A percentile compares a stretch with the other conserved stretches of the same genome.
These are phyloP conservation scores for Apantesis nais DNA, from an alignment of 2,888 invertebrate species.

Conservation along the genomic window DNA sequence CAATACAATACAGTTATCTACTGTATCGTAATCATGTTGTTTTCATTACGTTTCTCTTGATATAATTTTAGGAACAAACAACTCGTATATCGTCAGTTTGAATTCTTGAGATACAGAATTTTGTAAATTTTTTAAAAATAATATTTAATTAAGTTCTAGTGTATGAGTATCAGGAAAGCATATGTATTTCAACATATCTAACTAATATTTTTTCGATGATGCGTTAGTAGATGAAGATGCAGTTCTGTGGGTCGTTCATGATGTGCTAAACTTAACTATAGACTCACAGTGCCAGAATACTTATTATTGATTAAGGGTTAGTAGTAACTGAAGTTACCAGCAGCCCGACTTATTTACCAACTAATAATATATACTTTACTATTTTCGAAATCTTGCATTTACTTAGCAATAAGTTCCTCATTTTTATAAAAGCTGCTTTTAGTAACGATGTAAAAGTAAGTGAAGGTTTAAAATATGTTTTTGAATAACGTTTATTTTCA, in stretches of 20 bases:
- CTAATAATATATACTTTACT: not conserved
- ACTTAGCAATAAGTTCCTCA: not conserved
- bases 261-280: not conserved
- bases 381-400: not conserved
- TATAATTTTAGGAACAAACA: not conserved
- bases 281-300: not conserved
- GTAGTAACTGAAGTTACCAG: not conserved
- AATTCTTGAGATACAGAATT: not conserved
- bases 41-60: slow-evolving; percentile 2
- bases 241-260: not conserved
- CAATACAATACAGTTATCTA: slow-evolving; percentile 5
- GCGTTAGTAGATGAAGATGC: not conserved
- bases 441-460: not conserved
- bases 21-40: slow-evolving; percentile 4
- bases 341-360: not conserved
- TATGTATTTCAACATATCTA: not conserved
- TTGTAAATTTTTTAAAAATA: not conserved
- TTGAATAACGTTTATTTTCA: not conserved
- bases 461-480: not conserved
- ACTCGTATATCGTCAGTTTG: not conserved
- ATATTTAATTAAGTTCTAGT: not conserved
- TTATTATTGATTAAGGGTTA: not conserved
- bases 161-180: not conserved
- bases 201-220: not conserved
- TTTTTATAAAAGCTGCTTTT: not conserved